Evolutionary conservation across 2,888 invertebrate genomes (phyloP).

Genomic region (Cerceris rybyensis): DNA sequence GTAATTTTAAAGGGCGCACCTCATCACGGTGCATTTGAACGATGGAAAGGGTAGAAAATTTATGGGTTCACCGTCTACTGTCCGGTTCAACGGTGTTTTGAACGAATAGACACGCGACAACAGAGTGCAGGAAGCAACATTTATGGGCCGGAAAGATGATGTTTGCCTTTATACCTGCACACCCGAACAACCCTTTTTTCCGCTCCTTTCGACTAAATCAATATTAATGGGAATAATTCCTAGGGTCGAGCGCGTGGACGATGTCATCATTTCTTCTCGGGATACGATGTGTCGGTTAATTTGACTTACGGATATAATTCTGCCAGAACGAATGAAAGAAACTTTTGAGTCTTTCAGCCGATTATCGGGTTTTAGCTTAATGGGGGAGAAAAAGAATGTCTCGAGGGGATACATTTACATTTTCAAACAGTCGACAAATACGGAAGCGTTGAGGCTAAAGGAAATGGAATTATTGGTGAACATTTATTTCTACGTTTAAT

Average conservation of each 20-base stretch:
- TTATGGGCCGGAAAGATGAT: slow-evolving; percentile 17
- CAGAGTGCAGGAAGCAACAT: slow-evolving; percentile 16
- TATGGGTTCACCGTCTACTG: slow-evolving; percentile 47
- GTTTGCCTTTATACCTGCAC: slow-evolving; percentile 55
- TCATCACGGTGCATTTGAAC: slow-evolving; percentile 16
- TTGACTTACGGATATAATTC: slow-evolving; percentile 5
- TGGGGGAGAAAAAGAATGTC: neutral
- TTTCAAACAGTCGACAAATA: neutral
- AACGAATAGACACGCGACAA: slow-evolving; percentile 43
- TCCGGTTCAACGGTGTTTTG: slow-evolving; percentile 44
- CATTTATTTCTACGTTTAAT: no score
- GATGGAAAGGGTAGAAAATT: slow-evolving; percentile 38
- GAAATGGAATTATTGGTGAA: neutral
- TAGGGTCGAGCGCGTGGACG: neutral
- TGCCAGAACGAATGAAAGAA: slow-evolving; percentile 10
- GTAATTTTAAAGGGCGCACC: slow-evolving; percentile 32
- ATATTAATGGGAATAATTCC: slow-evolving; percentile 44
- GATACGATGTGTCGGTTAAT: slow-evolving; percentile 20
- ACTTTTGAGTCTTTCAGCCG: slow-evolving; percentile 31
- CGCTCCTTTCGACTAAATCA: slow-evolving; percentile 47
- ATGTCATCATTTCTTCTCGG: slow-evolving; percentile 38
- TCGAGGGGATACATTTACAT: neutral
- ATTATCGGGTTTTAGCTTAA: slow-evolving; percentile 6
- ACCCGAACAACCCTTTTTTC: slow-evolving; percentile 33
- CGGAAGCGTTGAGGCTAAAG: neutral